These are phyloP conservation scores for Drosophila gaucha DNA, from an alignment of 2,888 invertebrate species.

Conservation along the genomic window DNA sequence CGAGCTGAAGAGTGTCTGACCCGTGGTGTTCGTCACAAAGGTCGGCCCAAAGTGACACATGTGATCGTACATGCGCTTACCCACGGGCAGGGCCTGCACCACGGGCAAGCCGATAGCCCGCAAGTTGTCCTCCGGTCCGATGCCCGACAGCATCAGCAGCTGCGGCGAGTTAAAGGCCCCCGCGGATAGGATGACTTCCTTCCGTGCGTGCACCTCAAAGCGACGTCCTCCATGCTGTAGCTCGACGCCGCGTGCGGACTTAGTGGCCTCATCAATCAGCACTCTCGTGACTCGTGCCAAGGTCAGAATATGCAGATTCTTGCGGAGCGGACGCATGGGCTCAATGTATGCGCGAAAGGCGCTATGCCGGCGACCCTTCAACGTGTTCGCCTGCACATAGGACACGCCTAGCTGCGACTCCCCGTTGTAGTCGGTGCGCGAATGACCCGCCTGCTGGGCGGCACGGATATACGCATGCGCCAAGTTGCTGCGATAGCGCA, in stretches of 20 bases:
- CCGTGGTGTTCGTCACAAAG: conserved; percentile 82
- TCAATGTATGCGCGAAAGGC: conserved; percentile 88
- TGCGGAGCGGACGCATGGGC: conserved; percentile 85
- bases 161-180: conserved; percentile 96
- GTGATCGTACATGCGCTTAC: conserved; percentile 87
- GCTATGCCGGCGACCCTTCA: conserved; percentile 88
- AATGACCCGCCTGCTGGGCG: conserved; percentile 88
- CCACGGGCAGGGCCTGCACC: conserved; percentile 88
- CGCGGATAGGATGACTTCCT: conserved; percentile 93
- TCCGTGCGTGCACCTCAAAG: conserved; percentile 87
- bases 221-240: conserved; percentile 86
- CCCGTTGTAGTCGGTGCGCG: conserved; percentile 89
- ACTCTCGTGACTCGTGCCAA: conserved; percentile 88
- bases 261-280: conserved; percentile 87
- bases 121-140: conserved; percentile 87
- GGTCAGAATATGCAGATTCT: conserved; percentile 89
- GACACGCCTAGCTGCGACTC: conserved; percentile 88
- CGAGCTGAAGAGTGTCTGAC: conserved; percentile 60
- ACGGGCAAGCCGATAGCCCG: conserved; percentile 86
- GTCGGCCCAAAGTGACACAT: conserved; percentile 84
- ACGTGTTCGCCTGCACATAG: conserved; percentile 87
- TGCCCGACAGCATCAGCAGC: conserved; percentile 93
- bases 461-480: conserved; percentile 87
- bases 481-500: conserved; percentile 86
- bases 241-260: conserved; percentile 89